Evolutionary conservation across 1,140 invertebrate genomes (phyloP).

Genomic region (Tenebrio molitor): DNA sequence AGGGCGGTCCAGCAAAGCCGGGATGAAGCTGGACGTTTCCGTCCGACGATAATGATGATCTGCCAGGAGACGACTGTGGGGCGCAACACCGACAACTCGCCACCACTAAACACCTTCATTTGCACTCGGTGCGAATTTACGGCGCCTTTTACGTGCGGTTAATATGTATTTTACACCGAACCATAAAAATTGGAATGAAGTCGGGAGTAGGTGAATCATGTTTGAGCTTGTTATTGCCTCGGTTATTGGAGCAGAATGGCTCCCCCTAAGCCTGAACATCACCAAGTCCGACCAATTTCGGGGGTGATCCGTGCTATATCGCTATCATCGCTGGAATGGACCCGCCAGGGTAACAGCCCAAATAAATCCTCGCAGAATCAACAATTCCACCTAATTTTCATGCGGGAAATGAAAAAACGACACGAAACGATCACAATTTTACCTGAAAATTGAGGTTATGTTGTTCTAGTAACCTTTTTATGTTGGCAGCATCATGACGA

Average conservation of each 20-base stretch:
- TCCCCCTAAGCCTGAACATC: neutral
- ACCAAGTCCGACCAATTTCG: neutral
- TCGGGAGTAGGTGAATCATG: slow-evolving; percentile 24
- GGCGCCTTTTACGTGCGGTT: slow-evolving; percentile 15
- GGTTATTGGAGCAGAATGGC: slow-evolving; percentile 13
- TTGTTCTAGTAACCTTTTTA: too few relatives aligned
- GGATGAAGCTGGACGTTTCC: slow-evolving; percentile 12
- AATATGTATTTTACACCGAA: slow-evolving; percentile 26
- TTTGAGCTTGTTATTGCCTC: slow-evolving; percentile 22
- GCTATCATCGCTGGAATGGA: too few relatives aligned
- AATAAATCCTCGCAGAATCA: too few relatives aligned
- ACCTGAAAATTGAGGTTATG: too few relatives aligned
- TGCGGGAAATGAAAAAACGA: too few relatives aligned
- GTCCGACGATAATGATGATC: slow-evolving; percentile 10
- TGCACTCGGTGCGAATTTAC: slow-evolving; percentile 25
- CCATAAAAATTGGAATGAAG: slow-evolving; percentile 32
- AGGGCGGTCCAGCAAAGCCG: slow-evolving; percentile 22
- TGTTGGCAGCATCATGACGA: too few relatives aligned
- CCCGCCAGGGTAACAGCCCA: too few relatives aligned
- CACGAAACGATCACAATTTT: too few relatives aligned
- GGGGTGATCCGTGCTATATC: too few relatives aligned
- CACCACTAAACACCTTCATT: slow-evolving; percentile 35
- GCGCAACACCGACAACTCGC: too few relatives aligned
- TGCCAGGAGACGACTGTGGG: too few relatives aligned
- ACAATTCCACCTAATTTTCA: too few relatives aligned